Conservation (phyloP, 2,113 vertebrate species). For the Carettochelys insculpta region DNA sequence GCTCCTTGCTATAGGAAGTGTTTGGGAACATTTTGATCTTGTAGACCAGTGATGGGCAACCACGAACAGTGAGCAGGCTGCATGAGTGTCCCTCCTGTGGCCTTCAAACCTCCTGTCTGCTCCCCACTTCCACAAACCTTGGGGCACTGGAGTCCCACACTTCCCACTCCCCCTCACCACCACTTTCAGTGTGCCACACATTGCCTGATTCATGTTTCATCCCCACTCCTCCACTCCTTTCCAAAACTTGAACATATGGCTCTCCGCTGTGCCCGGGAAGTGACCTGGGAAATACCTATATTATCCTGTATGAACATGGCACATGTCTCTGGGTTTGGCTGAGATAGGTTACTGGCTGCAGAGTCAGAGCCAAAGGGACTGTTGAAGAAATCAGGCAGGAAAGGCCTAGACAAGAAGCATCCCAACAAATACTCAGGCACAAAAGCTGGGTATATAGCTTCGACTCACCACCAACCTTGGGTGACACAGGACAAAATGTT, state of each 20-base stretch:
- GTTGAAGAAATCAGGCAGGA: background rate
- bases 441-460: background rate
- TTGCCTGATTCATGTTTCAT: no score
- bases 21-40: background rate
- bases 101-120: no score
- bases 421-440: background rate
- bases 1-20: background rate
- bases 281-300: background rate
- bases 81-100: no score
- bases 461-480: background rate
- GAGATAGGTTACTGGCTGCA: background rate
- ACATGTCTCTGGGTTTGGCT: background rate
- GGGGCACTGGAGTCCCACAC: no score
- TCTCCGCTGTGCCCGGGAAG: background rate
- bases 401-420: background rate
- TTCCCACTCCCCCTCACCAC: no score
- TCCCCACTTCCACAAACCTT: no score
- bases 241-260: no score
- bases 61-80: no score
- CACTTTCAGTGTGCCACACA: no score
- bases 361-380: background rate
- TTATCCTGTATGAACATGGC: background rate
- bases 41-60: no score
- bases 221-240: no score
- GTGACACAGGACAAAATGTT: background rate